Conservation (phyloP, 2,797 vertebrate species). For the Chrysocyon brachyurus region DNA sequence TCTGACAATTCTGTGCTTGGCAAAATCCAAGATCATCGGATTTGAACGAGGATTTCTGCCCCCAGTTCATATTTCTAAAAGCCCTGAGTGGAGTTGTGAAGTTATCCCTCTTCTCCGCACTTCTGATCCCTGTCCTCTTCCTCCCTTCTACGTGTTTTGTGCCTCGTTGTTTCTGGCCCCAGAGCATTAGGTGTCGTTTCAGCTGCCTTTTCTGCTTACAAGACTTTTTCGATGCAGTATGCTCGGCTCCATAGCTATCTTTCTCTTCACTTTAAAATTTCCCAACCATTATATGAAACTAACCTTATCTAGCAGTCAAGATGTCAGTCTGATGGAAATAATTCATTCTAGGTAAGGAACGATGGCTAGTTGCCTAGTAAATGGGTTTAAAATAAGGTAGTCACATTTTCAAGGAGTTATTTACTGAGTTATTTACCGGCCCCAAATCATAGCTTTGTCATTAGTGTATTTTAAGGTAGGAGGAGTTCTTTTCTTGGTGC, state of each 20-base stretch:
- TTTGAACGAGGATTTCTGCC: not conserved
- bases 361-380: rapidly evolving
- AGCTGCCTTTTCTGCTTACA: no score
- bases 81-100: no score
- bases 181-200: rapidly evolving
- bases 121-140: not conserved
- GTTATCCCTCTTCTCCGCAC: not conserved
- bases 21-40: not conserved
- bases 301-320: not conserved
- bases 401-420: not conserved
- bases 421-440: not conserved
- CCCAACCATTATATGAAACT: not conserved
- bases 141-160: rapidly evolving
- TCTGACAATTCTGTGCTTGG: not conserved
- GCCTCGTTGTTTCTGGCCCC: no score
- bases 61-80: not conserved
- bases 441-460: not conserved
- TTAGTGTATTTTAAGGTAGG: not conserved
- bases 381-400: no score
- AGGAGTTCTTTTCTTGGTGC: not conserved
- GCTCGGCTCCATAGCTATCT: rapidly evolving
- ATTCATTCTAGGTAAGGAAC: not conserved
- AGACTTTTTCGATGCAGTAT: rapidly evolving
- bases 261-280: not conserved
- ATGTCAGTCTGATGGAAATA: not conserved